Base-by-base conservation (phyloP, 2,113 vertebrate species). In the Pholis gunnellus region DNA sequence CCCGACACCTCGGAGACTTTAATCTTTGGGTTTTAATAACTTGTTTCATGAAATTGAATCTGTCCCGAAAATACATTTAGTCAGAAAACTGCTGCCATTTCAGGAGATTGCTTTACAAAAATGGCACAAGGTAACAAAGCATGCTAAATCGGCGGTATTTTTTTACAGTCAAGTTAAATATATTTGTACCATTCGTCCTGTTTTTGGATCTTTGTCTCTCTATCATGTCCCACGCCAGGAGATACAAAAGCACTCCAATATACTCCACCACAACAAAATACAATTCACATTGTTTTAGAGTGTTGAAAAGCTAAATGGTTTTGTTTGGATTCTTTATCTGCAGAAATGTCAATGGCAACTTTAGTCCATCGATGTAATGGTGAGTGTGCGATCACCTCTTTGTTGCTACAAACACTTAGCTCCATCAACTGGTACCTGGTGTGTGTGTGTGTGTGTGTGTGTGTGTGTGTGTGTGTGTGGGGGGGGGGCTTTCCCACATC, bases 321-420 rank as follows among this genome's bases (percentile, higher is more conserved):
- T 75, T 78, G 59, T 75, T 87, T 78, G 29, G 36, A 68, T 83
- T 79, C 72, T 91, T 90, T 82, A 72, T 78, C 50, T 74, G 71
- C 76, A 40, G 66, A 87, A 88, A 91, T 93, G 88, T 91, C 91
- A 91, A 93, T 17, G 83, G 78, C 79, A 85, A 82, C 85, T 78
- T 78, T 36, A 48, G 64, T 59, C 54, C 15, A 11, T n/a, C 34
- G 29, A 63, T n/a, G 70, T 11, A 42, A 6, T 57, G 25, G 25
- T 9, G 65, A 77, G 79, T 54, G 77, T 44, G 50, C 54, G 29
- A 2, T 52, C 70, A 64, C 63, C 59, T 81, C 54, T 75, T 73
- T 88, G 80, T 69, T 84, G 57, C 59, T 38, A 65, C 72, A 67
- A 76, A 82, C 25, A 79, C 75, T 78, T 75, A 25, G n/a, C 72